These are phyloP conservation scores for Phymorhynchus buccinoides DNA, from an alignment of 1,140 invertebrate genomes.

Conservation along the genomic window DNA sequence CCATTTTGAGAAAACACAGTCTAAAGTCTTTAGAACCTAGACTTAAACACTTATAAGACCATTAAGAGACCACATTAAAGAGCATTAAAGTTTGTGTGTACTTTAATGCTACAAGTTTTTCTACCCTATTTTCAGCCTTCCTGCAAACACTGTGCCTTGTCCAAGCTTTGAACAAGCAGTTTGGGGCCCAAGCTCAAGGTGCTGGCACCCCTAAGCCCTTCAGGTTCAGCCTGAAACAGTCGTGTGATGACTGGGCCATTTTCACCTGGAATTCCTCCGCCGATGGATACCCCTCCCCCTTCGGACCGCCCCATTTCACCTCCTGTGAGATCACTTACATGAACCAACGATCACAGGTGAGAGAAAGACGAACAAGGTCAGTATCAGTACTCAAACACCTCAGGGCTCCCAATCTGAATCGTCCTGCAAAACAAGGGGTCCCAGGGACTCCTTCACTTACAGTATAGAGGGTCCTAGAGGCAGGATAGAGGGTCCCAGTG, in stretches of 20 bases:
- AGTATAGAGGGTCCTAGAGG: no score
- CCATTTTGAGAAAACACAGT: no score
- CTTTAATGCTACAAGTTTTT: no score
- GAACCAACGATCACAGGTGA: conserved; percentile 10
- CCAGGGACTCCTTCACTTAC: no score
- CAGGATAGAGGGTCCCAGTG: no score
- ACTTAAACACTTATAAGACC: no score
- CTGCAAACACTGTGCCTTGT: background rate
- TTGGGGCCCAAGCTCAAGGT: background rate
- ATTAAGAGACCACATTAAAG: no score
- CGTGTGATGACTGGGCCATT: conserved; percentile 3
- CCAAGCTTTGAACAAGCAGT: background rate
- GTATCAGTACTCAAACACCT: no score
- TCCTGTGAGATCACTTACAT: conserved; percentile 23
- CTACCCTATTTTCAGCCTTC: background rate
- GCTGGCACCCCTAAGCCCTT: background rate
- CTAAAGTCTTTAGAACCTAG: no score
- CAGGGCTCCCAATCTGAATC: no score
- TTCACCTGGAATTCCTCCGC: background rate
- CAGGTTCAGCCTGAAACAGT: background rate
- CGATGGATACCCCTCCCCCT: background rate
- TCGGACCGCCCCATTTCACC: background rate
- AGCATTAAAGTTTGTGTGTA: no score
- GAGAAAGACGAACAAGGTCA: background rate
- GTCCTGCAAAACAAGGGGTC: no score